Conservation (phyloP, 1,140 invertebrate species). For the Orussus abietinus region DNA sequence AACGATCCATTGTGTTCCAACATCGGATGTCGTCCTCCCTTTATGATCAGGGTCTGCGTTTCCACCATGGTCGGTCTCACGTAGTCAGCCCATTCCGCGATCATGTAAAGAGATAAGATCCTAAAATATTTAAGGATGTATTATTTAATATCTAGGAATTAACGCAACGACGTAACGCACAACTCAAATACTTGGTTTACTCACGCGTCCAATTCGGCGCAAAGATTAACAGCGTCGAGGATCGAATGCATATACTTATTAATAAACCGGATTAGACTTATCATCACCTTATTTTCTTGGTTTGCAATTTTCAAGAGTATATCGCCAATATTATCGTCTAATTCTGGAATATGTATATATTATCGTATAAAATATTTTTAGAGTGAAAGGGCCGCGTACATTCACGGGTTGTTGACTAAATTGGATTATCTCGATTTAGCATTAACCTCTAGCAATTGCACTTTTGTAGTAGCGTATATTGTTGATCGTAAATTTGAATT, state of each 20-base stretch:
- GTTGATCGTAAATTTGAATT: constrained; percentile 65
- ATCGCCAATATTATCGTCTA: constrained; percentile 73
- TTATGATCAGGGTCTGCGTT: constrained; percentile 63
- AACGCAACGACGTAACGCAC: constrained; percentile 3
- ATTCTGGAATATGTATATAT: too few relatives aligned
- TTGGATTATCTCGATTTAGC: too few relatives aligned
- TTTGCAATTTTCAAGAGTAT: constrained; percentile 71
- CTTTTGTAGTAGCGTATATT: constrained; percentile 68
- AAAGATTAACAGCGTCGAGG: constrained; percentile 59
- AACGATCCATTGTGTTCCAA: constrained; percentile 66
- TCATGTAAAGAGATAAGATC: constrained; percentile 67
- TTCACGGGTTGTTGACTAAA: too few relatives aligned
- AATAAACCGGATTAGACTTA: constrained; percentile 63
- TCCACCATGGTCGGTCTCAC: constrained; percentile 63
- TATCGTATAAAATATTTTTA: too few relatives aligned
- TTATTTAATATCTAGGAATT: not conserved
- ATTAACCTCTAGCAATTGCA: constrained; percentile 66
- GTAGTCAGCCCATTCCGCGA: constrained; percentile 70
- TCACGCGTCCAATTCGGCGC: constrained; percentile 74
- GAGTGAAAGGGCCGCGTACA: constrained; percentile 36
- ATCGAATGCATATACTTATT: constrained; percentile 61
- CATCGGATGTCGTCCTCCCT: constrained; percentile 74
- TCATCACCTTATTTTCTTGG: constrained; percentile 71
- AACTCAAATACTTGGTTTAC: constrained; percentile 16
- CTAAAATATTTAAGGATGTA: constrained; percentile 50